Percentiles rank a stretch among this genome's conserved stretches.
These are phyloP conservation scores for Glyphotaelius pellucidus DNA, from an alignment of 2,888 invertebrate species.

Conservation along the genomic window DNA sequence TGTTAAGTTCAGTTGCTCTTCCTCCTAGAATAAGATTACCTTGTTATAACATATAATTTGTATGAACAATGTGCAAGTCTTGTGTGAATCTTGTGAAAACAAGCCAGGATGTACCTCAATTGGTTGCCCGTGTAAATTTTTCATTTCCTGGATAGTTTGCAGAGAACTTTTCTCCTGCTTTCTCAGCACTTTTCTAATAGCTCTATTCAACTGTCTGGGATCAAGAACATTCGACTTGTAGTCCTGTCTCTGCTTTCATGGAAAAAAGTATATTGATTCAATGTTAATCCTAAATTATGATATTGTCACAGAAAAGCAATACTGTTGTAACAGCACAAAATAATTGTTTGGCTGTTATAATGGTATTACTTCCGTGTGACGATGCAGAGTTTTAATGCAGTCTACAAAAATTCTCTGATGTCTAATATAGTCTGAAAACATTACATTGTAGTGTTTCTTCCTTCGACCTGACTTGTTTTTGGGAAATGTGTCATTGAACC, in stretches of 20 bases:
- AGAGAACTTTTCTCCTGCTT: conserved; percentile 56
- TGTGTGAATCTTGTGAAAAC: conserved; percentile 6
- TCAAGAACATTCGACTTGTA: conserved; percentile 25
- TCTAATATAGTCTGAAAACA: neutral
- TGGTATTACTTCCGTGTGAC: neutral
- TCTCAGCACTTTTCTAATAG: conserved; percentile 48
- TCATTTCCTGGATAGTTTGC: conserved; percentile 55
- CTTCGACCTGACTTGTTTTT: conserved; percentile 31
- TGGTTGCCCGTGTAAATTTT: conserved; percentile 49
- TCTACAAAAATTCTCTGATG: neutral
- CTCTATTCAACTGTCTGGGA: conserved; percentile 49
- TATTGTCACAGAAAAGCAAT: neutral
- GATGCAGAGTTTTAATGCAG: neutral
- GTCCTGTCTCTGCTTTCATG: conserved; percentile 31
- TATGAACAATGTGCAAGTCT: conserved; percentile 11
- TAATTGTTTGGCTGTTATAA: neutral
- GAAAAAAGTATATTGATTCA: neutral
- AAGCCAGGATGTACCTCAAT: conserved; percentile 28
- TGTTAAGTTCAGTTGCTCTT: conserved; percentile 73
- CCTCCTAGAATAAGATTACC: conserved; percentile 15
- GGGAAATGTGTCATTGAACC: conserved; percentile 15
- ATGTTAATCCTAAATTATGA: neutral
- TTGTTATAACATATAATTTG: neutral
- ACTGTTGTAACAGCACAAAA: neutral
- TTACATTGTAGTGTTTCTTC: conserved; percentile 42